These are phyloP conservation scores for Tapirus indicus DNA, from an alignment of 2,797 vertebrate genomes.

Conservation along the genomic window DNA sequence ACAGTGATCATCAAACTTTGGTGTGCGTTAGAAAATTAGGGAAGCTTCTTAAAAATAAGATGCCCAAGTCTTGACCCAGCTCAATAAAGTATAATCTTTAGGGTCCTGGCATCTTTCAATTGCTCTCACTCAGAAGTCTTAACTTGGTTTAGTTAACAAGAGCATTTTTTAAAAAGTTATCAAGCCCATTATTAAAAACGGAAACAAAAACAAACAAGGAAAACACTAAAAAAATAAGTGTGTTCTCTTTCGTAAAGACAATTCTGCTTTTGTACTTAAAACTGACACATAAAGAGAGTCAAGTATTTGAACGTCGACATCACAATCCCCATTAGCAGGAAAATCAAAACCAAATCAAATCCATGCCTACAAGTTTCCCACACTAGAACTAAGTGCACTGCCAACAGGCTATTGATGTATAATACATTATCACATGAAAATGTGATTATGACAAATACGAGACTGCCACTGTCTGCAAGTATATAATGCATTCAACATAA, in stretches of 20 bases:
- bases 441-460: not conserved
- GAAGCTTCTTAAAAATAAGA: constrained; percentile 37
- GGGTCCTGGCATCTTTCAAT: not conserved
- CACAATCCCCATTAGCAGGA: not conserved
- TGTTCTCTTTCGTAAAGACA: constrained; percentile 24
- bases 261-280: constrained; percentile 32
- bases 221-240: not conserved
- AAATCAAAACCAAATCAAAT: constrained; percentile 28
- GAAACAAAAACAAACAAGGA: not conserved
- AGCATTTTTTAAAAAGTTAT: not conserved
- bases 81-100: not conserved
- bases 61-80: not conserved
- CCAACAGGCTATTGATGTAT: constrained; percentile 42
- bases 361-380: constrained; percentile 39
- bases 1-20: not conserved
- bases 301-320: not conserved
- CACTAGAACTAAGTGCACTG: constrained; percentile 46
- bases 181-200: constrained; percentile 26
- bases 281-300: not conserved
- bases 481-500: constrained; percentile 54
- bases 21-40: not conserved
- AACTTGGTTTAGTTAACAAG: constrained; percentile 20
- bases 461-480: constrained; percentile 40
- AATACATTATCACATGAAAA: constrained; percentile 61
- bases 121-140: constrained; percentile 8